phyloP scores from a whole-genome alignment of 2,888 invertebrate genomes.

The Scrobipalpa atriplicella region DNA sequence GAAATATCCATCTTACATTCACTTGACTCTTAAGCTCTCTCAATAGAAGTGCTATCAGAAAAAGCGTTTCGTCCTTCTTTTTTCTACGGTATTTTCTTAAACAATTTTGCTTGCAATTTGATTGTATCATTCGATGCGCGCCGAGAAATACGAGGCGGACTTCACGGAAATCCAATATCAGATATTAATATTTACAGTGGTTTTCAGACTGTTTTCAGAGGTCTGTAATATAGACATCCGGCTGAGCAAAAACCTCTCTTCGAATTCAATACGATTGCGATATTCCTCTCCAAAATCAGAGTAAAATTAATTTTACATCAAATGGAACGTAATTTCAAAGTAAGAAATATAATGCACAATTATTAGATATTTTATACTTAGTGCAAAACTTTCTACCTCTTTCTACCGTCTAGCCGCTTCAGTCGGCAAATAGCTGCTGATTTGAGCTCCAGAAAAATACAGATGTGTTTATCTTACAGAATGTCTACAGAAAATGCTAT shows the following conservation, averaged over 20 bases:
- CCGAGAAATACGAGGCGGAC: constrained; percentile 6
- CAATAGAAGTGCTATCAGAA: neutral
- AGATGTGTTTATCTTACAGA: neutral
- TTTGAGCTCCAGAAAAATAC: neutral
- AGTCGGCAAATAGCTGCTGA: constrained; percentile 6
- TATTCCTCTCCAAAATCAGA: neutral
- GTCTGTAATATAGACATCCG: constrained; percentile 8
- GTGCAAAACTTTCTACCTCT: neutral
- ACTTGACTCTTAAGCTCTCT: constrained; percentile 34
- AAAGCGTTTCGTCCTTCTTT: neutral
- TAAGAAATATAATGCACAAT: no score
- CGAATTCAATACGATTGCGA: neutral
- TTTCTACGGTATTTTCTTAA: neutral
- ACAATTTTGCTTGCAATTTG: constrained; percentile 12
- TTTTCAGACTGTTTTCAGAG: constrained; percentile 7
- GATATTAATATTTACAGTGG: constrained; percentile 19
- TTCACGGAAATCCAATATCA: constrained; percentile 20
- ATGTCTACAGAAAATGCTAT: neutral
- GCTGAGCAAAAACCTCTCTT: neutral
- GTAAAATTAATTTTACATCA: neutral
- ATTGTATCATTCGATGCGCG: constrained; percentile 10
- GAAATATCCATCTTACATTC: constrained; percentile 49
- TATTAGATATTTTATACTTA: neutral
- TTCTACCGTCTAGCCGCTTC: neutral
- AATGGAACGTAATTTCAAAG: neutral